Conservation (phyloP, 2,797 vertebrate species). For the Gymnothorax reevesii region DNA sequence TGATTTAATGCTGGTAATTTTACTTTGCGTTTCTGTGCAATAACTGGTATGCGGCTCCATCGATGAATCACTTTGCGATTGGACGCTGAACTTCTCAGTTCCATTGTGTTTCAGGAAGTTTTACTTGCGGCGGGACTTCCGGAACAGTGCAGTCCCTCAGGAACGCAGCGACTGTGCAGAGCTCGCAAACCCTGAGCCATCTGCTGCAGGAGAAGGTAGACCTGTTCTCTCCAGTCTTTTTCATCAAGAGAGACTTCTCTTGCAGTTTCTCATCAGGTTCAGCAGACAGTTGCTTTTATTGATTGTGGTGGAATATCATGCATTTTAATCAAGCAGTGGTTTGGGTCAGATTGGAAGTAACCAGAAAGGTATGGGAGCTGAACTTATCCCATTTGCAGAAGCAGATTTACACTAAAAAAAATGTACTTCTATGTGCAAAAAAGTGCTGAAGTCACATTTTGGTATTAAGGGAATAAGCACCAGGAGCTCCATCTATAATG, state of each 20-base stretch:
- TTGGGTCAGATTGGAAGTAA: not conserved
- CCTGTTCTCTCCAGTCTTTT: not conserved
- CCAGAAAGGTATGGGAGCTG: not conserved
- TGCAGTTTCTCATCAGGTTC: too few relatives aligned
- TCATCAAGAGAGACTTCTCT: too few relatives aligned
- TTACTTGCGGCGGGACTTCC: not conserved
- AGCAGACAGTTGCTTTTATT: not conserved
- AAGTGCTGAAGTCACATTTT: too few relatives aligned
- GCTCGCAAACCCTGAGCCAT: not conserved
- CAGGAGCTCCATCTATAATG: too few relatives aligned
- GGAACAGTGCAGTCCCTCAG: not conserved
- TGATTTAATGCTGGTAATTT: not conserved
- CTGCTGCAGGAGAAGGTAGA: conserved; percentile 59
- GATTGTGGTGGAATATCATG: not conserved
- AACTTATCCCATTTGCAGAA: not conserved
- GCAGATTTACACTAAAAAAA: not conserved
- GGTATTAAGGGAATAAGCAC: too few relatives aligned
- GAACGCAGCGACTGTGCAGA: conserved; percentile 14
- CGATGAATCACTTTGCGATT: not conserved
- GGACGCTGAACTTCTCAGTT: not conserved
- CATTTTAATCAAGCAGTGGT: not conserved
- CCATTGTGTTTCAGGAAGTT: conserved; percentile 41
- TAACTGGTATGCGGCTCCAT: not conserved
- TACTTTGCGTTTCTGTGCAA: not conserved
- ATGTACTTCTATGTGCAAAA: too few relatives aligned